phyloP scores from a whole-genome alignment of 2,797 vertebrate species.

The Urophycis tenuis region DNA sequence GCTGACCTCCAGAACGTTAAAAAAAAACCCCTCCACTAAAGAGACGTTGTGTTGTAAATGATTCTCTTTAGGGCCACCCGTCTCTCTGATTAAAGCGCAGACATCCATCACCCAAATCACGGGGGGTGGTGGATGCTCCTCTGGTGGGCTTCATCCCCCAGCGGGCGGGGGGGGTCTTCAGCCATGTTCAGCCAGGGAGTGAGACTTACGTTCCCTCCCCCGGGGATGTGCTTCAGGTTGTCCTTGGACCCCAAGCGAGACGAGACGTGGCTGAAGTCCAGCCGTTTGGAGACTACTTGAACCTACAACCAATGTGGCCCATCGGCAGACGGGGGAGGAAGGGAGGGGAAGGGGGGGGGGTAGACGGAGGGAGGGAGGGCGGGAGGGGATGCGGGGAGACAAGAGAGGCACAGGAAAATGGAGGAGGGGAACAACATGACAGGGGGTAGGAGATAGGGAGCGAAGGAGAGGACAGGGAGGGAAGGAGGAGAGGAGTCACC shows the following conservation, averaged over 20 bases:
- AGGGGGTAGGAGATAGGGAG: slow-evolving; percentile 7
- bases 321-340: slow-evolving; percentile 31
- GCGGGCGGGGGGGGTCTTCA: too few relatives aligned
- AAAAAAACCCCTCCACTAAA: too few relatives aligned
- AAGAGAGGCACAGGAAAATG: slow-evolving; percentile 7
- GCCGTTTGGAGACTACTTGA: slow-evolving; percentile 98
- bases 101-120: background rate
- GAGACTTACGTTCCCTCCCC: slow-evolving; percentile 97
- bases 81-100: too few relatives aligned
- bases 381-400: slow-evolving; percentile 32
- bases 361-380: slow-evolving; percentile 37
- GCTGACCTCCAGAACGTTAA: too few relatives aligned
- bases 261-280: slow-evolving; percentile 97
- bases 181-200: too few relatives aligned
- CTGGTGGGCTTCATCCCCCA: too few relatives aligned
- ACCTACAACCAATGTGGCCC: slow-evolving; percentile 89
- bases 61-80: background rate
- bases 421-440: background rate
- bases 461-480: slow-evolving; percentile 3
- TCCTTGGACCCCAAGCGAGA: slow-evolving; percentile 99
- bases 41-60: too few relatives aligned
- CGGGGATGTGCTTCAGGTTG: slow-evolving; percentile 99
- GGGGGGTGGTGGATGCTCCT: too few relatives aligned
- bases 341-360: slow-evolving; percentile 37
- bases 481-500: slow-evolving; percentile 26